These are phyloP conservation scores for Odontophorus gujanensis DNA, from an alignment of 2,113 vertebrate genomes.

Conservation along the genomic window DNA sequence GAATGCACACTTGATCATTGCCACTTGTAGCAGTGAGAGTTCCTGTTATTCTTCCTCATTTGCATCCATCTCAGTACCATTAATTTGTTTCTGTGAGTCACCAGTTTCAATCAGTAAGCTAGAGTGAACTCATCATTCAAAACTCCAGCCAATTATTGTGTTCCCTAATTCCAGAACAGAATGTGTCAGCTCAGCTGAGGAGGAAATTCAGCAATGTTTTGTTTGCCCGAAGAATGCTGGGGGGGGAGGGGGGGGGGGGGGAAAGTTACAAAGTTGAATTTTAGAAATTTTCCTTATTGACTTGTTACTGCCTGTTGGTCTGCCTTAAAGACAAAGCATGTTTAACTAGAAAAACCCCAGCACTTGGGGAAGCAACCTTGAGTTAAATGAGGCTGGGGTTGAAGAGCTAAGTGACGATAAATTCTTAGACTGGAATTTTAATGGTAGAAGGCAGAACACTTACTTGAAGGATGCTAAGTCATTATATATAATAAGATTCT, in stretches of 20 bases:
- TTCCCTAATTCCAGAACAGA: slow-evolving; percentile 7
- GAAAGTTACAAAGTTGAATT: background rate
- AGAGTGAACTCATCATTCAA: background rate
- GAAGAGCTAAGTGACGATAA: background rate
- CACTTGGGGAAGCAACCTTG: background rate
- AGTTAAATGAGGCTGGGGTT: background rate
- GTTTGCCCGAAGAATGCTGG: background rate
- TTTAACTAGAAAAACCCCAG: background rate
- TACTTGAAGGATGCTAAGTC: background rate
- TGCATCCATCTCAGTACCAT: background rate
- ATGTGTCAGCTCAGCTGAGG: background rate
- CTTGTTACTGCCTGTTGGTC: background rate
- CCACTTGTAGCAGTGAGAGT: background rate
- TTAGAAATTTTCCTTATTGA: background rate
- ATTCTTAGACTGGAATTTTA: background rate
- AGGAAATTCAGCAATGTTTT: background rate
- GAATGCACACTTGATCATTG: background rate
- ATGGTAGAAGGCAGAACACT: slow-evolving; percentile 14
- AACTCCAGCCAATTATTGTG: background rate
- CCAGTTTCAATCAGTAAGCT: background rate
- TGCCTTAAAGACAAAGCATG: background rate
- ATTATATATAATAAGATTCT: slow-evolving; percentile 40
- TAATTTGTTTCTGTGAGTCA: background rate
- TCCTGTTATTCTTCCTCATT: background rate
- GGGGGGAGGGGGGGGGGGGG: background rate